A percentile compares a stretch with the other conserved stretches of the same genome.
Conservation (phyloP, 2,113 vertebrate species). For the Trematocara zebra region DNA sequence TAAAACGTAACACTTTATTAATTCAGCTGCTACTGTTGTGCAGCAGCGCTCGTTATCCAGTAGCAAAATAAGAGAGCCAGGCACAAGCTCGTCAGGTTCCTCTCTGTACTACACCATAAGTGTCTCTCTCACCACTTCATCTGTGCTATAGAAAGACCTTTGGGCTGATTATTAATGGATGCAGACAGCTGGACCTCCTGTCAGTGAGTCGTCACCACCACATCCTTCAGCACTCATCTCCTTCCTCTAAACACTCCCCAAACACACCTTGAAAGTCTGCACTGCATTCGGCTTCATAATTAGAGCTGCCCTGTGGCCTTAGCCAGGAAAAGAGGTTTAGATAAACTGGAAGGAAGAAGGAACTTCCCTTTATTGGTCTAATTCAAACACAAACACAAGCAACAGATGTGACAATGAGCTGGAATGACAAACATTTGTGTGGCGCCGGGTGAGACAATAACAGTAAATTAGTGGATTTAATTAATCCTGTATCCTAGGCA, state of each 20-base stretch:
- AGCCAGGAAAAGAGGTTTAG: neutral
- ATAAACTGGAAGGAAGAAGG: neutral
- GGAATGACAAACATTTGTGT: neutral
- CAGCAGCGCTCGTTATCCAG: neutral
- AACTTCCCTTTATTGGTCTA: neutral
- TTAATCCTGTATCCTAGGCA: neutral
- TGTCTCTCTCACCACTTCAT: slow-evolving; percentile 6
- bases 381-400: neutral
- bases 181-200: neutral
- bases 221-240: neutral
- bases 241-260: neutral
- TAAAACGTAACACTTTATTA: neutral
- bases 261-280: neutral
- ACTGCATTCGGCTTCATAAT: neutral
- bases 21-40: neutral
- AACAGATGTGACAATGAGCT: neutral
- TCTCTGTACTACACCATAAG: neutral
- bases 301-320: neutral
- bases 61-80: neutral
- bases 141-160: neutral
- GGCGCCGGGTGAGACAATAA: neutral
- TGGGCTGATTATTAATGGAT: neutral
- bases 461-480: neutral
- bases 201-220: neutral
- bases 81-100: neutral